Conservation (phyloP, 2,888 invertebrate genomes). For the Cryptocephalus moraei region DNA sequence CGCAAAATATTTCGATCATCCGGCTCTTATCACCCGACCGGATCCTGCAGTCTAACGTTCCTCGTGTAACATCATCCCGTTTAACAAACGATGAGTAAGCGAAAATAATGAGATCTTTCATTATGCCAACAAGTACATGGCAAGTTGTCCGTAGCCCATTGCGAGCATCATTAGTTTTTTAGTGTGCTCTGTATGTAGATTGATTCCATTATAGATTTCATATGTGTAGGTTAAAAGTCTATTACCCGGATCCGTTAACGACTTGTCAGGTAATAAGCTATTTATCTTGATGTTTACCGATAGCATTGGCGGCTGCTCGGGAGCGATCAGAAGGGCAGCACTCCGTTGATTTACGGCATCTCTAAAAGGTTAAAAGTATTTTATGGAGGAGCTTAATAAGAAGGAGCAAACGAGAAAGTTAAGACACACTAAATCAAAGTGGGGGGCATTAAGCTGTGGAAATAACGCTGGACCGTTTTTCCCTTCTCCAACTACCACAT, state of each 20-base stretch:
- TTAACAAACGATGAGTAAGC: slow-evolving; percentile 12
- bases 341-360: no score
- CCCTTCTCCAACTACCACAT: no score
- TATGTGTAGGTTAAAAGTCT: slow-evolving; percentile 15
- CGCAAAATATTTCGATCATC: no score
- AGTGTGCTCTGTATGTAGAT: slow-evolving; percentile 6
- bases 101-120: slow-evolving; percentile 11
- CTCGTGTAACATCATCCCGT: neutral
- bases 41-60: neutral
- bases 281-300: slow-evolving; percentile 13
- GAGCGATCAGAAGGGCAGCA: no score
- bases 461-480: no score
- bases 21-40: neutral
- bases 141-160: slow-evolving; percentile 4
- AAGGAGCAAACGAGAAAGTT: no score
- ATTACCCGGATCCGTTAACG: slow-evolving; percentile 15
- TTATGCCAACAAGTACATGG: slow-evolving; percentile 9
- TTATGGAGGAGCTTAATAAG: no score
- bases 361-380: no score
- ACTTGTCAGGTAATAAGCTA: slow-evolving; percentile 15
- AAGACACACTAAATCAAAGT: no score
- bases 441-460: no score
- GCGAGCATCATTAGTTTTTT: slow-evolving; percentile 6
- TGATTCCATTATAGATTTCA: slow-evolving; percentile 16
- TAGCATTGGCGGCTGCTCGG: slow-evolving; percentile 1